Conservation (phyloP, 92 coral and sea anemone genomes). For the Parazoanthus darwini region DNA sequence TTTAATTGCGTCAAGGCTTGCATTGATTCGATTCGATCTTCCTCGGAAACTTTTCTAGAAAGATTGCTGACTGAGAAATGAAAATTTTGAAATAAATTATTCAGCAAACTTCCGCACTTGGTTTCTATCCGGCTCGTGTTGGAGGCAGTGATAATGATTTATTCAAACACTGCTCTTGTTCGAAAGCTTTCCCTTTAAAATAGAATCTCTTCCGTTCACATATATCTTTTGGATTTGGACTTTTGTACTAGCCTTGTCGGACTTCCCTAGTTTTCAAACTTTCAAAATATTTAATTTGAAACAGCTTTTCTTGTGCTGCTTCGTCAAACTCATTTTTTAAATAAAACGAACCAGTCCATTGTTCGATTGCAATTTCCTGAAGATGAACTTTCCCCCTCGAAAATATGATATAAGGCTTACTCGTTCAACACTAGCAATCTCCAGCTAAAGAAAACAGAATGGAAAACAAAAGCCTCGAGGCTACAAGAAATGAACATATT, state of each 20-base stretch:
- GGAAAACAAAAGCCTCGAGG: not conserved
- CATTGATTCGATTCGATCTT: not conserved
- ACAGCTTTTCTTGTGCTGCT: too few species aligned
- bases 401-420: too few species aligned
- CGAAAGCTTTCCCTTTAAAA: not conserved
- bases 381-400: too few species aligned
- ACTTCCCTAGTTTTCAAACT: too few species aligned
- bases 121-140: not conserved
- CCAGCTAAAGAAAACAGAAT: not conserved
- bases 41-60: not conserved
- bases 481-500: not conserved
- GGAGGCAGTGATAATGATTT: not conserved
- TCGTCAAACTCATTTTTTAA: too few species aligned
- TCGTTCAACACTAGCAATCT: not conserved
- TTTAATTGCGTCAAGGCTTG: slow-evolving; percentile 12
- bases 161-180: not conserved
- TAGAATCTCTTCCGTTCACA: too few species aligned
- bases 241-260: too few species aligned
- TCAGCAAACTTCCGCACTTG: not conserved
- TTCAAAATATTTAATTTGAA: too few species aligned
- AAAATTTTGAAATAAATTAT: slow-evolving; percentile 1
- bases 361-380: too few species aligned
- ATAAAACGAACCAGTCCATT: too few species aligned
- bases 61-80: not conserved
- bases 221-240: not conserved